Base-by-base conservation (phyloP, 2,113 vertebrate genomes). In the Engraulis encrasicolus region DNA sequence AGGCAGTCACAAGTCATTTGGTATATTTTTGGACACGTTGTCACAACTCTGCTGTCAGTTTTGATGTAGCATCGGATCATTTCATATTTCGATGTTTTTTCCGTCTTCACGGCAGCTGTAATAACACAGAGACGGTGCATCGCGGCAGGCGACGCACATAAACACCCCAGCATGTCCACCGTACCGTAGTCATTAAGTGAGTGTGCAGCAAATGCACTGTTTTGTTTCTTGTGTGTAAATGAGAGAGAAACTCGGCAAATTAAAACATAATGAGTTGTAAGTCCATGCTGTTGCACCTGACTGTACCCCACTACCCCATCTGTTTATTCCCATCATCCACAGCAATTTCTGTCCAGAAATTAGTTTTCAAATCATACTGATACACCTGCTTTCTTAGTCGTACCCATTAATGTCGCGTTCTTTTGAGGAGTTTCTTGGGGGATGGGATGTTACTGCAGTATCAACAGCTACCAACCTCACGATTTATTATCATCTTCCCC, bases 381-480 rank as follows among this genome's bases (percentile, higher is more conserved):
- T 9, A 45, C 9, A 45, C 40, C 40, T n/a, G 9, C 61, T 71
- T 71, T 27, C 27, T 71, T 27, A 34, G 11, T 71, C 27, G 9
- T 34, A 71, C 34, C 61, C 27, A n/a, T 23, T 31, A 71, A 71
- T 31, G 11, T 71, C 14, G 31, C 7, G 4, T 9, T 5, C 9
- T 5, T 71, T 71, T 71, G 27, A 23, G 58, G 58, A 15, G 27
- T 31, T 34, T 71, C 5, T 34, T 12, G 17, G 61, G 31, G 61
- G 61, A 14, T 71, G 27, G 12, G n/a, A n/a, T n/a, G n/a, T n/a
- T n/a, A n/a, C n/a, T n/a, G n/a, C n/a, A n/a, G n/a, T 71, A 71
- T 71, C 61, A 71, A 71, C 61, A 71, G 34, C 61, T 71, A 31
- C n/a, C n/a, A n/a, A n/a, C 61, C 34, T 71, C 31, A 27, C 61